Evolutionary conservation across 2,797 vertebrate species (phyloP).

Genomic region (Cyprinodon diabolis): DNA sequence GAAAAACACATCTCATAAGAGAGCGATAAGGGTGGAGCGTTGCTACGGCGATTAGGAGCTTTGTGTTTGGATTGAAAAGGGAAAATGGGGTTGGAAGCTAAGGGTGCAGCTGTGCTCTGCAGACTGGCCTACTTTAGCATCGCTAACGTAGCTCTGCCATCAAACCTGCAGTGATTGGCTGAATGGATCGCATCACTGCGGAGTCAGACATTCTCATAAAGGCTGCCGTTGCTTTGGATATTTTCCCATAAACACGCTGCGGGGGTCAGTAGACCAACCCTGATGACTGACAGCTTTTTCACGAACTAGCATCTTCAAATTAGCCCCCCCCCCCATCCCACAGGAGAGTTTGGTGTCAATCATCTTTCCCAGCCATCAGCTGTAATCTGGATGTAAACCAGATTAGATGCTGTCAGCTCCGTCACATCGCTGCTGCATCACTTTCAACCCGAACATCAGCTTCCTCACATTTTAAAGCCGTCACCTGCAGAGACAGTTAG

Average conservation of each 20-base stretch:
- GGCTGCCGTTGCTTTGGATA: slow-evolving; percentile 23
- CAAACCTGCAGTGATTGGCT: slow-evolving; percentile 27
- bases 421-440: slow-evolving; percentile 12
- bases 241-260: slow-evolving; percentile 24
- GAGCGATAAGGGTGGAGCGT: slow-evolving; percentile 53
- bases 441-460: slow-evolving; percentile 25
- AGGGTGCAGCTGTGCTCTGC: slow-evolving; percentile 24
- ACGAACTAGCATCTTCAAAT: slow-evolving; percentile 24
- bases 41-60: slow-evolving; percentile 57
- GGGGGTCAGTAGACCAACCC: not conserved
- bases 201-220: slow-evolving; percentile 29
- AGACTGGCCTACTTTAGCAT: slow-evolving; percentile 25
- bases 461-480: slow-evolving; percentile 14
- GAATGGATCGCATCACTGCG: slow-evolving; percentile 28
- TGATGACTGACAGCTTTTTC: slow-evolving; percentile 54
- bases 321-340: slow-evolving; percentile 24
- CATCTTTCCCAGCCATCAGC: slow-evolving; percentile 27
- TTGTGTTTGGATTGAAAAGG: slow-evolving; percentile 51
- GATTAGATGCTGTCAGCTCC: slow-evolving; percentile 43
- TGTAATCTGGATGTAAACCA: slow-evolving; percentile 64
- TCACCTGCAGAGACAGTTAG: slow-evolving; percentile 41
- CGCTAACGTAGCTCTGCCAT: slow-evolving; percentile 12
- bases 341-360: slow-evolving; percentile 59
- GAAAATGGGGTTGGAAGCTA: slow-evolving; percentile 39
- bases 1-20: slow-evolving; percentile 40